Evolutionary conservation across 2,797 vertebrate species (phyloP).

Genomic region (Novumbra hubbsi): DNA sequence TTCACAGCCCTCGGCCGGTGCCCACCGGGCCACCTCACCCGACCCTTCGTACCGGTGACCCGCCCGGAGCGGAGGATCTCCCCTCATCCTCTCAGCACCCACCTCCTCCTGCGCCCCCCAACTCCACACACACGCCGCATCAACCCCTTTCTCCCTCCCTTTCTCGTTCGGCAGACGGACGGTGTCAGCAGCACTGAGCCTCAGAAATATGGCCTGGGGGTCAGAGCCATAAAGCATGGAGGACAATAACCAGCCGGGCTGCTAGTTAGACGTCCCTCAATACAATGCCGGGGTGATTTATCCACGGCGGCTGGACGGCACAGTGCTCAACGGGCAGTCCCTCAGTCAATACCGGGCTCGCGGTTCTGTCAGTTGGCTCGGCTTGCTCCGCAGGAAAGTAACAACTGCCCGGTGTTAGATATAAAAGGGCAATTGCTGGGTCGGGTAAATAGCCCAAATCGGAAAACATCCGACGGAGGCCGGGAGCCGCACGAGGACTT

Average conservation of each 20-base stretch:
- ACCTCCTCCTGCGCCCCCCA: too few relatives aligned
- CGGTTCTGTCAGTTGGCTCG: background rate
- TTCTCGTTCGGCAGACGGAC: slow-evolving; percentile 4
- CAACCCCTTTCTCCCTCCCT: too few relatives aligned
- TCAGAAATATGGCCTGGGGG: slow-evolving; percentile 48
- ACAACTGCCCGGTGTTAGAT: background rate
- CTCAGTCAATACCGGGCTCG: background rate
- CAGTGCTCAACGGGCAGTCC: background rate
- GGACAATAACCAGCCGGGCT: slow-evolving; percentile 39
- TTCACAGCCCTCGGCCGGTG: too few relatives aligned
- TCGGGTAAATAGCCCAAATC: background rate
- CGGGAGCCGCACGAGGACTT: background rate
- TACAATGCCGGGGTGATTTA: slow-evolving; percentile 24
- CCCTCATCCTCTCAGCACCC: too few relatives aligned
- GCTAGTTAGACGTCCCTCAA: slow-evolving; percentile 46
- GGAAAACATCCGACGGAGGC: background rate
- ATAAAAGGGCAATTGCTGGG: background rate
- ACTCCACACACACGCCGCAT: slow-evolving; percentile 2
- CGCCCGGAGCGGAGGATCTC: too few relatives aligned
- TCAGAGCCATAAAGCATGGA: slow-evolving; percentile 35
- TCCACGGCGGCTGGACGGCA: background rate
- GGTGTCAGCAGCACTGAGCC: slow-evolving; percentile 46
- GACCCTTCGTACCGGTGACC: too few relatives aligned
- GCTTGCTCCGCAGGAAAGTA: background rate
- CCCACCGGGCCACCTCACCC: too few relatives aligned